Evolutionary conservation across 2,888 invertebrate species (phyloP).

Genomic region (Eupithecia insigniata): DNA sequence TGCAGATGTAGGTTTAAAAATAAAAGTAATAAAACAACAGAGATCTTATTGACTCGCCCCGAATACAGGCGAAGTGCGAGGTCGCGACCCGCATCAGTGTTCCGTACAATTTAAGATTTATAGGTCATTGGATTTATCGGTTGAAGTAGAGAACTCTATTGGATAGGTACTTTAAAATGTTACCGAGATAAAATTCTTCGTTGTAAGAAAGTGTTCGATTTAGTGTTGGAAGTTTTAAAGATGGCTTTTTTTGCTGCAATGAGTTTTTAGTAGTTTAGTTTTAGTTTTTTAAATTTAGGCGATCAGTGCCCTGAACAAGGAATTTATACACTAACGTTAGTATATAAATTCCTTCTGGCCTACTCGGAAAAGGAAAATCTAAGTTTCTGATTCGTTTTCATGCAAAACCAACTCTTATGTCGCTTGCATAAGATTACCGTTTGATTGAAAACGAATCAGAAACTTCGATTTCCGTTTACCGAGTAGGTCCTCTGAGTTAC

Average conservation of each 20-base stretch:
- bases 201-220: conserved; percentile 9
- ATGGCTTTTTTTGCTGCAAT: not conserved
- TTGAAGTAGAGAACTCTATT: conserved; percentile 20
- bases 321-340: too few species aligned
- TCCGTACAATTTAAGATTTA: conserved; percentile 42
- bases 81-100: conserved; percentile 49
- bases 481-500: too few species aligned
- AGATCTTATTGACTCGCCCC: conserved; percentile 22
- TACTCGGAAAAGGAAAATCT: too few species aligned
- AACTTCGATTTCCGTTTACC: too few species aligned
- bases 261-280: not conserved
- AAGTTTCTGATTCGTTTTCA: too few species aligned
- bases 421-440: too few species aligned
- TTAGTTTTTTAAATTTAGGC: not conserved
- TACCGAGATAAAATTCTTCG: conserved; percentile 4
- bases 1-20: conserved; percentile 3
- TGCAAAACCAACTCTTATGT: too few species aligned
- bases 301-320: too few species aligned
- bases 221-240: not conserved
- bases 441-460: too few species aligned
- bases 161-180: conserved; percentile 14
- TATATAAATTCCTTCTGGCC: too few species aligned
- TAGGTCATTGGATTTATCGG: conserved; percentile 42
- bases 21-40: conserved; percentile 1
- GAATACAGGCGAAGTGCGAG: conserved; percentile 17